phyloP scores from a whole-genome alignment of 2,797 vertebrate genomes.

The Poecilia picta region DNA sequence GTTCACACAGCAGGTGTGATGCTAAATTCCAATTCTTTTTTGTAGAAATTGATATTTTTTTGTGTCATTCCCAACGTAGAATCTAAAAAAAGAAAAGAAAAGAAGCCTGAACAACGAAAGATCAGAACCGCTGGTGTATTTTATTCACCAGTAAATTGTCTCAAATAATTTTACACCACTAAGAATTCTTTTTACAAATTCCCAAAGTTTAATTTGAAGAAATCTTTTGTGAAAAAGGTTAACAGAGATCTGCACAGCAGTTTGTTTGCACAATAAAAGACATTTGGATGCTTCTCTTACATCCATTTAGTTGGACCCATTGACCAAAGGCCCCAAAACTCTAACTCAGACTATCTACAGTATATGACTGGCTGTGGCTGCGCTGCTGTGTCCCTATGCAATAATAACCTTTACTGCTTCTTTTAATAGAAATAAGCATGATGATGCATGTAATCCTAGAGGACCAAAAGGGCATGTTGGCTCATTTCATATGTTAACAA shows the following conservation, averaged over 20 bases:
- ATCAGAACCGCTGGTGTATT: neutral
- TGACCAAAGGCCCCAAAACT: neutral
- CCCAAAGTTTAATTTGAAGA: neutral
- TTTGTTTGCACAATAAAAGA: neutral
- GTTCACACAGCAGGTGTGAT: neutral
- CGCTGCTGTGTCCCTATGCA: neutral
- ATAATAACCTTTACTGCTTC: neutral
- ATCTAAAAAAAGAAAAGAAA: no score
- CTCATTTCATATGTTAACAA: neutral
- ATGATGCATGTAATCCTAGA: neutral
- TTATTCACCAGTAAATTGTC: neutral
- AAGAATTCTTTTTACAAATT: neutral
- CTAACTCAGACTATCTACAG: neutral
- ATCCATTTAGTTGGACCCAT: neutral
- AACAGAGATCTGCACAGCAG: neutral
- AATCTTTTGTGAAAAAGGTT: neutral
- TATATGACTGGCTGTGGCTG: neutral
- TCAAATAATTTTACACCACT: neutral
- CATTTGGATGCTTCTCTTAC: neutral
- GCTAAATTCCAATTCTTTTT: no score
- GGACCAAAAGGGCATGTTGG: neutral
- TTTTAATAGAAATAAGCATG: neutral
- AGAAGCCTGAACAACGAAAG: neutral
- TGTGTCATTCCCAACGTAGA: no score
- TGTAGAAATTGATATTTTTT: no score